Percentiles rank a stretch among this genome's conserved stretches.
Evolutionary conservation across 2,888 invertebrate genomes (phyloP).

Genomic region (Camptogramma bilineatum): DNA sequence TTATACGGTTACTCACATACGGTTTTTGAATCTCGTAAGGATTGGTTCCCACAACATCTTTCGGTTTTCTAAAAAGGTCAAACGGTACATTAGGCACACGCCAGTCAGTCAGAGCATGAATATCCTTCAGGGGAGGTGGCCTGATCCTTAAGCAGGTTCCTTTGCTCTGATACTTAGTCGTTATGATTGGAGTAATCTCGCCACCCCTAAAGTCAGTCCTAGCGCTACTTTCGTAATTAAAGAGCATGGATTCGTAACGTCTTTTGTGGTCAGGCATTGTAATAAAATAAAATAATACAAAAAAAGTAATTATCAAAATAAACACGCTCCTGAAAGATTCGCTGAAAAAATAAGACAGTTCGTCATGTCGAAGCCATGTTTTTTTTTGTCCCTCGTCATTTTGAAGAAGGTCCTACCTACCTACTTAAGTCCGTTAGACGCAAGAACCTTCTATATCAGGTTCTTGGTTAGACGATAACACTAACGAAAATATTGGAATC

Average conservation of each 20-base stretch:
- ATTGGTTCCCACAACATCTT: slow-evolving; percentile 52
- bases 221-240: slow-evolving; percentile 56
- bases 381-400: no score
- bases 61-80: slow-evolving; percentile 51
- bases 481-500: no score
- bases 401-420: no score
- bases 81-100: slow-evolving; percentile 51
- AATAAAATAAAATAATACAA: slow-evolving; percentile 14
- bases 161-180: slow-evolving; percentile 48
- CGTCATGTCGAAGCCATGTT: not conserved
- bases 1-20: slow-evolving; percentile 51
- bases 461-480: no score
- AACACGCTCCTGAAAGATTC: slow-evolving; percentile 11
- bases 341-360: not conserved
- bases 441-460: no score
- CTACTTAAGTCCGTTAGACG: no score
- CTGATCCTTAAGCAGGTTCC: slow-evolving; percentile 20
- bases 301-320: slow-evolving; percentile 24
- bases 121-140: slow-evolving; percentile 52
- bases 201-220: slow-evolving; percentile 51
- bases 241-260: slow-evolving; percentile 55
- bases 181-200: slow-evolving; percentile 41
- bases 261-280: slow-evolving; percentile 42
- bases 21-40: slow-evolving; percentile 53
- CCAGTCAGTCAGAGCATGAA: slow-evolving; percentile 60